Evolutionary conservation across 2,888 invertebrate genomes (phyloP).

Genomic region (Chelonus formosanus): DNA sequence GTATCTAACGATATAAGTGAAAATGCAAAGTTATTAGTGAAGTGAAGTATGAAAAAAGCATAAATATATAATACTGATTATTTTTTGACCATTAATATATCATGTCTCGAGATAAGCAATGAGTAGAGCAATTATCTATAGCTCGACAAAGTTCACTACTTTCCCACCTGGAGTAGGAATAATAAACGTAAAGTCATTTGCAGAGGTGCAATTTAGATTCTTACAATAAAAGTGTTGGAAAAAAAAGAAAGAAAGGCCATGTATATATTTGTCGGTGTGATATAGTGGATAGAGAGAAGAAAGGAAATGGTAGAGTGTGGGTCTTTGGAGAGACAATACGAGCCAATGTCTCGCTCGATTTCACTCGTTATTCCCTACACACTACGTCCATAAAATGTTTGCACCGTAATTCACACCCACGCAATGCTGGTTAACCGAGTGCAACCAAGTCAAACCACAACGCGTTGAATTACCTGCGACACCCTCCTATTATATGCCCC

Average conservation of each 20-base stretch:
- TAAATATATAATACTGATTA: too few species aligned
- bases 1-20: too few species aligned
- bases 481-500: slow-evolving; percentile 22
- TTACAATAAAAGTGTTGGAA: not conserved
- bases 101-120: too few species aligned
- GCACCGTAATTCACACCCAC: slow-evolving; percentile 52
- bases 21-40: too few species aligned
- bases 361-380: slow-evolving; percentile 37
- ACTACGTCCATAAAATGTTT: slow-evolving; percentile 32
- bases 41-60: too few species aligned
- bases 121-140: too few species aligned
- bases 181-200: slow-evolving; percentile 15
- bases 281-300: too few species aligned
- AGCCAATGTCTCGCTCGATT: slow-evolving; percentile 39
- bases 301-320: too few species aligned
- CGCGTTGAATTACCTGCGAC: slow-evolving; percentile 21
- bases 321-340: not conserved
- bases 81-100: too few species aligned
- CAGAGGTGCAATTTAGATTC: slow-evolving; percentile 1
- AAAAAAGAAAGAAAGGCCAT: not conserved
- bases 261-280: not conserved
- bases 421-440: slow-evolving; percentile 30
- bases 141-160: slow-evolving; percentile 25
- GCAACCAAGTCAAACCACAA: slow-evolving; percentile 23
- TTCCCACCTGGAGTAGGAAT: slow-evolving; percentile 16